Conservation (phyloP, 2,797 vertebrate species). For the Eulemur coronatus region DNA sequence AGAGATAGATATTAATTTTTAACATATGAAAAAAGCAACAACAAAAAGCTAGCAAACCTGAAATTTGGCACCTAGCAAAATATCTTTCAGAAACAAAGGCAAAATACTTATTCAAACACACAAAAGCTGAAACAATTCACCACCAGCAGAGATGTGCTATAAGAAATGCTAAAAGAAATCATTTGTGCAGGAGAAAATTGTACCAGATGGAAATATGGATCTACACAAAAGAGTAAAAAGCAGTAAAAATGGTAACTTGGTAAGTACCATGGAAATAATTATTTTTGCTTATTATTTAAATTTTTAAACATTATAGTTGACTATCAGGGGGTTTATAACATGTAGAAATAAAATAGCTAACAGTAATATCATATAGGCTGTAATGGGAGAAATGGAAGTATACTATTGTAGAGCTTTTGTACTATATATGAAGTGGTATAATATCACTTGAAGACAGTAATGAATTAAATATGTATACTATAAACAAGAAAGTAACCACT, state of each 20-base stretch:
- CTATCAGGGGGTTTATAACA: not conserved
- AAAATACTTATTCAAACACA: not conserved
- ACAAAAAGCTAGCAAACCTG: not conserved
- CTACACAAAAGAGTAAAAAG: not conserved
- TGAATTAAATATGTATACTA: not conserved
- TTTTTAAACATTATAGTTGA: not conserved
- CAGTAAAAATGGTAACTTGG: not conserved
- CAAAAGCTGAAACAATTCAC: not conserved
- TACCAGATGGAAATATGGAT: not conserved
- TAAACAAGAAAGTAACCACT: not conserved
- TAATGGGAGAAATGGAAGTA: not conserved
- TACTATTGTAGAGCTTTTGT: not conserved
- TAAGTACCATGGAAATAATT: not conserved
- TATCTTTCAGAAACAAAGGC: not conserved
- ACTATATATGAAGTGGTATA: not conserved
- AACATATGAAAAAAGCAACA: not conserved
- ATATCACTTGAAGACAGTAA: not conserved
- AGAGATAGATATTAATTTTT: not conserved
- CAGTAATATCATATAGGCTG: not conserved
- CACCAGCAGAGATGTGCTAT: not conserved
- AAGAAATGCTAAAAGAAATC: not conserved
- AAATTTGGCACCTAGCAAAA: not conserved
- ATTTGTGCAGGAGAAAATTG: not conserved
- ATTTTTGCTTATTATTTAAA: not conserved
- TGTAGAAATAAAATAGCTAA: not conserved